These are phyloP conservation scores for Cyclargus thomasi DNA, from an alignment of 1,140 invertebrate species.

Conservation along the genomic window DNA sequence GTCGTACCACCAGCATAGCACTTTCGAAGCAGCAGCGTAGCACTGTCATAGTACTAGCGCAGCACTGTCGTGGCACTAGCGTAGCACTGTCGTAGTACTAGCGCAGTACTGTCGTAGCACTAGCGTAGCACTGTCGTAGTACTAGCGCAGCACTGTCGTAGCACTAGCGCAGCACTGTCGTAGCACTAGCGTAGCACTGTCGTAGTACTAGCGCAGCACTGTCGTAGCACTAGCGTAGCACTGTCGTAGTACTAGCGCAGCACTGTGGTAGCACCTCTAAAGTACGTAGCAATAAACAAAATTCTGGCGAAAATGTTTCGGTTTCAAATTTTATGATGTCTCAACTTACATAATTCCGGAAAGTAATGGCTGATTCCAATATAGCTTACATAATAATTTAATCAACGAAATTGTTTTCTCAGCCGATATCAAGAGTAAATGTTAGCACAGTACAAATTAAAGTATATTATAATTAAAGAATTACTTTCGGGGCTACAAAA, in stretches of 20 bases:
- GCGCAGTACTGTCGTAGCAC: not conserved
- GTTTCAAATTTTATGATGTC: not conserved
- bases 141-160: too few relatives aligned
- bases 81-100: too few relatives aligned
- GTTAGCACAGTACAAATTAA: slow-evolving; percentile 12
- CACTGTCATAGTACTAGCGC: too few relatives aligned
- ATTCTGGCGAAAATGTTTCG: not conserved
- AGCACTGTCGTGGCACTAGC: too few relatives aligned
- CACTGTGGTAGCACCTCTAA: not conserved
- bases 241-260: not conserved
- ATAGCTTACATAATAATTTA: not conserved
- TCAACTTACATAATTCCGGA: not conserved
- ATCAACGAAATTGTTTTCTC: not conserved
- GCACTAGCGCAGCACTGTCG: too few relatives aligned
- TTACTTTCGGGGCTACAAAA: not conserved
- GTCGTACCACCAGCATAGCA: too few relatives aligned
- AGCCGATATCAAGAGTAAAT: not conserved
- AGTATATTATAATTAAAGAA: slow-evolving; percentile 17
- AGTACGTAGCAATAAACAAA: not conserved
- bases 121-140: not conserved
- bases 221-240: not conserved
- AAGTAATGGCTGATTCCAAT: not conserved
- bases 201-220: not conserved
- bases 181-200: too few relatives aligned
- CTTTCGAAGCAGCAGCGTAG: too few relatives aligned